Conservation (phyloP, 2,888 invertebrate genomes). For the Morpho achilles region DNA sequence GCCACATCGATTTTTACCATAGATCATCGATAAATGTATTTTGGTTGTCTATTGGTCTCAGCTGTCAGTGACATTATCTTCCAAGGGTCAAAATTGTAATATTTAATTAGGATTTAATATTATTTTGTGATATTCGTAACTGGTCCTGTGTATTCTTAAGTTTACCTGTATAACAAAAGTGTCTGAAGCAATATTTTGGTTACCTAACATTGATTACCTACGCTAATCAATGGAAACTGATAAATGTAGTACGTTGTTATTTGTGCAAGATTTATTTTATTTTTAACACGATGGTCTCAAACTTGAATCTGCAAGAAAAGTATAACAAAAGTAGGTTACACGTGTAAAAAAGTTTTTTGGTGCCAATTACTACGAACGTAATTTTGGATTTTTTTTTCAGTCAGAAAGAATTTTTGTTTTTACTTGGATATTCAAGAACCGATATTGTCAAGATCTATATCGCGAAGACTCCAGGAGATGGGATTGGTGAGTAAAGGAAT, state of each 20-base stretch:
- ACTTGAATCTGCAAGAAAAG: constrained; percentile 69
- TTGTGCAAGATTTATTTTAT: constrained; percentile 15
- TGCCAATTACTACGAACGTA: constrained; percentile 6
- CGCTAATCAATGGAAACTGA: constrained; percentile 12
- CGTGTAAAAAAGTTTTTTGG: constrained; percentile 14
- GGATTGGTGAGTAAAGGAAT: constrained; percentile 82
- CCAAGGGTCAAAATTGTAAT: constrained; percentile 39
- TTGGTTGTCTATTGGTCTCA: constrained; percentile 64
- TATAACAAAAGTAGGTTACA: constrained; percentile 62
- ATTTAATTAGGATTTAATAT: constrained; percentile 31
- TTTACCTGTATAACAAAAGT: constrained; percentile 12
- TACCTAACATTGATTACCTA: constrained; percentile 1
- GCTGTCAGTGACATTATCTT: constrained; percentile 72
- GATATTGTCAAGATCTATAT: constrained; percentile 81
- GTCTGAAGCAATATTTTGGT: constrained; percentile 8
- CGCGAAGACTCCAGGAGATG: constrained; percentile 83
- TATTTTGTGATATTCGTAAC: constrained; percentile 23
- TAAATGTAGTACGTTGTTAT: constrained; percentile 19
- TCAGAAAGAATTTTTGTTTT: constrained; percentile 83
- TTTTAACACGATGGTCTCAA: constrained; percentile 60
- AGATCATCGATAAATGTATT: constrained; percentile 46
- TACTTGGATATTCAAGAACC: constrained; percentile 88
- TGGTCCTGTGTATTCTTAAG: constrained; percentile 8
- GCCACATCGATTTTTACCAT: constrained; percentile 58
- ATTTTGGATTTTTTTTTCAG: constrained; percentile 43